These are phyloP conservation scores for Leptoteleia sp. DNA, from an alignment of 1,140 invertebrate species.

Conservation along the genomic window DNA sequence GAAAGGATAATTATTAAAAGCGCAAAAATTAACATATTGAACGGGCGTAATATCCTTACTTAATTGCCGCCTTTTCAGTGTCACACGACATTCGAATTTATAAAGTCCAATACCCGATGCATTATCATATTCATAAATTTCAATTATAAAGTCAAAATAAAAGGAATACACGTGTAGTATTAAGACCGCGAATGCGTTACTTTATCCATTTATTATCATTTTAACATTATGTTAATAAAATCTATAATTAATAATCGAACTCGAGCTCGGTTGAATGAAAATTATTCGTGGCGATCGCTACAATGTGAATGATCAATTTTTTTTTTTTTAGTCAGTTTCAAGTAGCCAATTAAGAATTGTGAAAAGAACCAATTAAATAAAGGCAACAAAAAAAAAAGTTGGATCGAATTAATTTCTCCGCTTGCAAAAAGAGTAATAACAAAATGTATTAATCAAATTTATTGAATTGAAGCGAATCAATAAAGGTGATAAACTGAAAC, in stretches of 20 bases:
- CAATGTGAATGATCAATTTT: background rate
- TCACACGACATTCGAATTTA: conserved; percentile 37
- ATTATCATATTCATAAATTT: conserved; percentile 47
- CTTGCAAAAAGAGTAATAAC: too few relatives aligned
- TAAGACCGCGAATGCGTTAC: conserved; percentile 6
- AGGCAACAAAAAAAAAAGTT: too few relatives aligned
- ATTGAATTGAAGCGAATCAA: too few relatives aligned
- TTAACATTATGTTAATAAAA: conserved; percentile 16
- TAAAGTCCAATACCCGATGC: conserved; percentile 43
- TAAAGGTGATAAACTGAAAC: too few relatives aligned
- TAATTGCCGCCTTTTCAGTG: conserved; percentile 32
- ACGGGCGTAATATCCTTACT: conserved; percentile 36
- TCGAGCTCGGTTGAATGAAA: background rate
- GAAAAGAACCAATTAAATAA: too few relatives aligned
- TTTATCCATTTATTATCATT: conserved; percentile 22
- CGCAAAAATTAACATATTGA: conserved; percentile 45
- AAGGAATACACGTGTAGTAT: conserved; percentile 14
- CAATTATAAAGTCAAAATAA: conserved; percentile 38
- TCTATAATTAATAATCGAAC: conserved; percentile 1
- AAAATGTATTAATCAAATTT: too few relatives aligned
- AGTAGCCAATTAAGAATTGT: too few relatives aligned
- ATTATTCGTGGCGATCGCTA: too few relatives aligned
- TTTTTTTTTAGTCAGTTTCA: too few relatives aligned
- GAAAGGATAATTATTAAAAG: conserved; percentile 47
- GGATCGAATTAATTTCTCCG: too few relatives aligned